phyloP scores from a whole-genome alignment of 2,797 vertebrate genomes.

The Oreochromis mossambicus region DNA sequence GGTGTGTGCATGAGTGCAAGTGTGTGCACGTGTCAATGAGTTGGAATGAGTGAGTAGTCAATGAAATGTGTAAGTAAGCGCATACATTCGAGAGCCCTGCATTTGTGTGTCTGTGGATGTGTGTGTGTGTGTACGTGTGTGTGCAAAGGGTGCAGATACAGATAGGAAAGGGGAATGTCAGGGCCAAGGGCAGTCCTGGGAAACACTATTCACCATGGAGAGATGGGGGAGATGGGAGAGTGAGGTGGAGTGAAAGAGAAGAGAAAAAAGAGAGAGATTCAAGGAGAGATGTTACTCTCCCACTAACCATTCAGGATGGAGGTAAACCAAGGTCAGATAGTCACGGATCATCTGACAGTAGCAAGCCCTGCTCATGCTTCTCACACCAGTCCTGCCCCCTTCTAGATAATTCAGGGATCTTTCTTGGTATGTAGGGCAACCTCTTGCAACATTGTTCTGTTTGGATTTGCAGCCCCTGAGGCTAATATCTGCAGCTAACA shows the following conservation, averaged over 20 bases:
- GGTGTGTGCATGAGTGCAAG: slow-evolving; percentile 4
- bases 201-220: slow-evolving; percentile 71
- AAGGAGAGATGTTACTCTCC: slow-evolving; percentile 74
- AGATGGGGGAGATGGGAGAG: slow-evolving; percentile 55
- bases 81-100: not conserved
- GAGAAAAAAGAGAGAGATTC: slow-evolving; percentile 66
- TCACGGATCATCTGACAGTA: slow-evolving; percentile 63
- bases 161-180: slow-evolving; percentile 60
- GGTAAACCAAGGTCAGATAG: slow-evolving; percentile 72
- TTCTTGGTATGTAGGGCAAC: slow-evolving; percentile 15
- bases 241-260: slow-evolving; percentile 59
- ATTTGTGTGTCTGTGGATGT: not conserved
- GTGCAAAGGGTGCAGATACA: slow-evolving; percentile 29
- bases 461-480: slow-evolving; percentile 1
- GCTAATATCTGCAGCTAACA: slow-evolving; percentile 6
- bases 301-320: slow-evolving; percentile 60
- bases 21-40: slow-evolving; percentile 2
- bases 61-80: slow-evolving; percentile 26
- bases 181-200: slow-evolving; percentile 71
- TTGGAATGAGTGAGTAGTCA: slow-evolving; percentile 9
- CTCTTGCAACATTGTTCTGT: not conserved
- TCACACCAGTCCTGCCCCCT: slow-evolving; percentile 16
- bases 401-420: slow-evolving; percentile 23
- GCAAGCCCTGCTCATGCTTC: slow-evolving; percentile 33
- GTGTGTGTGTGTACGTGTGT: not conserved